A percentile compares a stretch with the other conserved stretches of the same genome.
phyloP scores from a whole-genome alignment of 2,888 invertebrate species.

The Prionchulus punctatus region DNA sequence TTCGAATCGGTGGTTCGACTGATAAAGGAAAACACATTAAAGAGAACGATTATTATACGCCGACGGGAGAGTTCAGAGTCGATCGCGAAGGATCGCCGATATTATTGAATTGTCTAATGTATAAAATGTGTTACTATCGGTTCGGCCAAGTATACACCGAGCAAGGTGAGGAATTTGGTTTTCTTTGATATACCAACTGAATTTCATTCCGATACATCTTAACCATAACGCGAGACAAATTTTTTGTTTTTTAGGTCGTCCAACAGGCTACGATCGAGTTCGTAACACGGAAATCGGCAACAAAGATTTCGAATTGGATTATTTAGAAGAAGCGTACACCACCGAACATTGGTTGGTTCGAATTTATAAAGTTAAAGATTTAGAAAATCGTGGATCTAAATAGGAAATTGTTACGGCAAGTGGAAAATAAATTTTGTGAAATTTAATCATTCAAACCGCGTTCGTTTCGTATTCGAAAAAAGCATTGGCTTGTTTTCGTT shows the following conservation, averaged over 20 bases:
- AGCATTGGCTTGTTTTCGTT: too few relatives aligned
- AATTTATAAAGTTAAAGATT: conserved; percentile 77
- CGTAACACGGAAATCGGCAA: conserved; percentile 93
- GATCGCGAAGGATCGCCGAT: conserved; percentile 80
- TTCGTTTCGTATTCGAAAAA: too few relatives aligned
- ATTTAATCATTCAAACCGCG: too few relatives aligned
- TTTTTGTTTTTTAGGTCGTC: conserved; percentile 49
- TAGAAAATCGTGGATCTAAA: conserved; percentile 17
- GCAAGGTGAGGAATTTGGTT: conserved; percentile 8
- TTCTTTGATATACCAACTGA: too few relatives aligned
- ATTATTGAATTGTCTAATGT: conserved; percentile 91
- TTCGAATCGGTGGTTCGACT: conserved; percentile 84
- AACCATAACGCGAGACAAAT: neutral
- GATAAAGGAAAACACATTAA: conserved; percentile 83
- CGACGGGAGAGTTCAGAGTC: conserved; percentile 82
- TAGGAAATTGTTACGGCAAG: neutral
- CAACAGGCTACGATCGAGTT: conserved; percentile 87
- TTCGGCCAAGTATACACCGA: conserved; percentile 71
- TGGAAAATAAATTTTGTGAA: too few relatives aligned
- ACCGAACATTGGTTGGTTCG: conserved; percentile 98
- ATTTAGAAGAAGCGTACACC: conserved; percentile 97
- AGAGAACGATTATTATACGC: conserved; percentile 75
- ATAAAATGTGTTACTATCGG: conserved; percentile 97
- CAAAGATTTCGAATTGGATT: conserved; percentile 91
- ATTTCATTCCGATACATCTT: too few relatives aligned